A percentile compares a stretch with the other conserved stretches of the same genome.
These are phyloP conservation scores for Tetraneura akinire DNA, from an alignment of 1,140 invertebrate genomes.

Conservation along the genomic window DNA sequence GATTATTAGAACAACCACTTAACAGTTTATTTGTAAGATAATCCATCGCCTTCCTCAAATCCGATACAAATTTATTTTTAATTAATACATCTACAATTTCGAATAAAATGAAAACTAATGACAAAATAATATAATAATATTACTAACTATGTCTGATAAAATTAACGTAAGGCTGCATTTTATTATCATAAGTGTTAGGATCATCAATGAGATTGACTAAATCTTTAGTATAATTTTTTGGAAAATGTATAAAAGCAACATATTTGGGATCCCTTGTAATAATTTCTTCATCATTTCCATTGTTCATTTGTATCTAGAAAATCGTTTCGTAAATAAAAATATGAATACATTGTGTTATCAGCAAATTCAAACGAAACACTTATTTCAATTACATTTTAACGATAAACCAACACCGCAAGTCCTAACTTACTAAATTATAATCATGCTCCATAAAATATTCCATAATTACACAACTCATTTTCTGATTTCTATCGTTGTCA, in stretches of 20 bases:
- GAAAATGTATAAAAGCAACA: constrained; percentile 31
- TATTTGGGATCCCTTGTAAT: not conserved
- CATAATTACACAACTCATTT: constrained; percentile 2
- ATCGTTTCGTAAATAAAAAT: not conserved
- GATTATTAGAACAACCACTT: not conserved
- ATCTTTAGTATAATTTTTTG: not conserved
- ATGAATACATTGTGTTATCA: too few species aligned
- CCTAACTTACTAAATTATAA: constrained; percentile 25
- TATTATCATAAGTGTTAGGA: not conserved
- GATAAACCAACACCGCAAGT: not conserved
- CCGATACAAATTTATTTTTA: not conserved
- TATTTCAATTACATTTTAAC: too few species aligned
- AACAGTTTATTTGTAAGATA: not conserved
- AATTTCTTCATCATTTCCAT: not conserved
- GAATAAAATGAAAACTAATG: not conserved
- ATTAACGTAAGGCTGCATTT: not conserved
- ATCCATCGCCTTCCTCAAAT: not conserved
- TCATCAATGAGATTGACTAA: not conserved
- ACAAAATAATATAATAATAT: not conserved
- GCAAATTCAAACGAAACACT: too few species aligned
- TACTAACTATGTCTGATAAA: not conserved
- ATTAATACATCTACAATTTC: constrained; percentile 9
- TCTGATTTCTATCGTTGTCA: not conserved
- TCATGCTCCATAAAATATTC: not conserved
- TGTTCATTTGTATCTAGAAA: constrained; percentile 13